phyloP scores from a whole-genome alignment of 1,140 invertebrate species.

The Anastrepha ludens region DNA sequence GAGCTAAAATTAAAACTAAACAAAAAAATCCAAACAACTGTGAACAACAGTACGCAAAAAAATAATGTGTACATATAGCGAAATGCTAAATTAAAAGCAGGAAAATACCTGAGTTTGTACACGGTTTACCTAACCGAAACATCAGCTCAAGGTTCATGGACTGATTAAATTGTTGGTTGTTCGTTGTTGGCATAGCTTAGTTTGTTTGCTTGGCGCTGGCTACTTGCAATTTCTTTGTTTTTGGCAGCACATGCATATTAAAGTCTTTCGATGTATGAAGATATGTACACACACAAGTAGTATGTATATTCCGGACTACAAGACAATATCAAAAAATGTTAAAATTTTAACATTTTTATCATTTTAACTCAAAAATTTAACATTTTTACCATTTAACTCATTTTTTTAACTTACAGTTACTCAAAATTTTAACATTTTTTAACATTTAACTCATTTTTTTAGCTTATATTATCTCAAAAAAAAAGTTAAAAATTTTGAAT shows the following conservation, averaged over 20 bases:
- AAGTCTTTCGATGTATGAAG: neutral
- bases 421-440: too few relatives aligned
- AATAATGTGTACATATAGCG: neutral
- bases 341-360: too few relatives aligned
- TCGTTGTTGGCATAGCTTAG: constrained; percentile 22
- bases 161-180: constrained; percentile 47
- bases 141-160: constrained; percentile 46
- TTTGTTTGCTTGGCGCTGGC: constrained; percentile 22
- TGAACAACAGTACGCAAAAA: neutral
- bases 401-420: too few relatives aligned
- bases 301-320: neutral
- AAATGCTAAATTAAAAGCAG: neutral
- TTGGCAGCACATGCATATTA: neutral
- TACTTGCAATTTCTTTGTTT: neutral
- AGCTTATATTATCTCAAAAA: too few relatives aligned
- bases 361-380: too few relatives aligned
- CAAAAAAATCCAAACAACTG: too few relatives aligned
- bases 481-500: too few relatives aligned
- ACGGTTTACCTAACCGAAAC: constrained; percentile 24
- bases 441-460: too few relatives aligned
- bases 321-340: too few relatives aligned
- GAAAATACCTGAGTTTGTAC: constrained; percentile 5
- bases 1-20: neutral
- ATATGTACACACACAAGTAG: neutral
- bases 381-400: too few relatives aligned